Base-by-base conservation (phyloP, 2,797 vertebrate genomes). In the Peromyscus melanophrys region DNA sequence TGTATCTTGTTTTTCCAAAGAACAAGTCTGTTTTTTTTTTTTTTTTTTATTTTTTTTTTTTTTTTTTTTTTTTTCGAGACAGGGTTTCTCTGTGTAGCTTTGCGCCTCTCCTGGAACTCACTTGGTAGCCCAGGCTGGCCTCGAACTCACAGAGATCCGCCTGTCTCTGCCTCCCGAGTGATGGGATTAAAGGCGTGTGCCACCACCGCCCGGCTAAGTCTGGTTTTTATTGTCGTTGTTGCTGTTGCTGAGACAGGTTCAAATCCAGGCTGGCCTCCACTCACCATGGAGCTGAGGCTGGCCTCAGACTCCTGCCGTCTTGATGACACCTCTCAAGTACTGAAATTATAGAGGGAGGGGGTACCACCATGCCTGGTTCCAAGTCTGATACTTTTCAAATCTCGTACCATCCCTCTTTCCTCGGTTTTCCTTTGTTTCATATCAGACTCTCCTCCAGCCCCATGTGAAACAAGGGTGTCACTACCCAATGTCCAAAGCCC, bases 1-100 rank as follows among this genome's bases (percentile, higher is more conserved):
- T 90, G 76, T 92, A 83, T 10, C 34, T 80, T 89, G 16, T 92
- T 85, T 89, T 34, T 76, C 29, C 61, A 61, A 90, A 85, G 89
- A 21, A n/a, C n/a, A n/a, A n/a, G n/a, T n/a, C n/a, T n/a, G n/a
- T n/a, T n/a, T n/a, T n/a, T n/a, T n/a, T n/a, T n/a, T n/a, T n/a
- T n/a, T n/a, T n/a, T n/a, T n/a, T n/a, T n/a, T n/a, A n/a, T n/a
- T n/a, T n/a, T n/a, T n/a, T n/a, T n/a, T n/a, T n/a, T n/a, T n/a
- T n/a, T n/a, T n/a, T n/a, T n/a, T n/a, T n/a, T n/a, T n/a, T n/a
- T n/a, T n/a, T n/a, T n/a, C n/a, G n/a, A n/a, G n/a, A n/a, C n/a
- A n/a, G n/a, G n/a, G n/a, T n/a, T n/a, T n/a, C n/a, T n/a, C n/a
- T n/a, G n/a, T n/a, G n/a, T n/a, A n/a, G n/a, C n/a, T n/a, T n/a